Evolutionary conservation across 2,888 invertebrate species (phyloP).

Genomic region (Stenchaetothrips biformis): DNA sequence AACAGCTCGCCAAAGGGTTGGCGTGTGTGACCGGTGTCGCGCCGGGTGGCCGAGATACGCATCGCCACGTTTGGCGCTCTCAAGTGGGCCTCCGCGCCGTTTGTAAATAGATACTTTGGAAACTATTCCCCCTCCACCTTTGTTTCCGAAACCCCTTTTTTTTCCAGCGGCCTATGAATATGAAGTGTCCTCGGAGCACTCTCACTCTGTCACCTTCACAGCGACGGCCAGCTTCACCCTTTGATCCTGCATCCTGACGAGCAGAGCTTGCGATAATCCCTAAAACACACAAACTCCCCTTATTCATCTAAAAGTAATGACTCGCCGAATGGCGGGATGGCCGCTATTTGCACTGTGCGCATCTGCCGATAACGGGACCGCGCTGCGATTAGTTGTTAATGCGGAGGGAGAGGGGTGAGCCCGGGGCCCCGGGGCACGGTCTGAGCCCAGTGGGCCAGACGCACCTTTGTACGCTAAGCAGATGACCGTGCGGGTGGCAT

Average conservation of each 20-base stretch:
- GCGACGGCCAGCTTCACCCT: too few relatives aligned
- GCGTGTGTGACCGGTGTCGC: not conserved
- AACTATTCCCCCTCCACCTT: not conserved
- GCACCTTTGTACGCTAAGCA: too few relatives aligned
- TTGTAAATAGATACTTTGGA: conserved; percentile 7
- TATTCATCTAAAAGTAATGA: not conserved
- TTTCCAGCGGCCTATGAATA: not conserved
- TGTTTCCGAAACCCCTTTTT: not conserved
- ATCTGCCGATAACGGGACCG: not conserved
- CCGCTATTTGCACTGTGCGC: not conserved
- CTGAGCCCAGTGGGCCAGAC: too few relatives aligned
- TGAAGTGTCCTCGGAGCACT: not conserved
- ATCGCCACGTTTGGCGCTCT: not conserved
- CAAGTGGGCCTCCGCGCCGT: not conserved
- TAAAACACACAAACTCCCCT: not conserved
- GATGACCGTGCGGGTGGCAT: too few relatives aligned
- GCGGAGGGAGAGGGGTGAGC: too few relatives aligned
- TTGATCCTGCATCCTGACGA: too few relatives aligned
- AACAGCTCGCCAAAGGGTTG: conserved; percentile 2
- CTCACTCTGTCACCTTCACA: too few relatives aligned
- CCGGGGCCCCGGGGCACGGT: not conserved
- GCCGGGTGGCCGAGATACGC: conserved; percentile 7
- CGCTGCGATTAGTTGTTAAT: not conserved
- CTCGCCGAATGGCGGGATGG: not conserved
- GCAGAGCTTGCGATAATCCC: not conserved